phyloP scores from a whole-genome alignment of 2,888 invertebrate genomes.

The Thymelicus acteon region DNA sequence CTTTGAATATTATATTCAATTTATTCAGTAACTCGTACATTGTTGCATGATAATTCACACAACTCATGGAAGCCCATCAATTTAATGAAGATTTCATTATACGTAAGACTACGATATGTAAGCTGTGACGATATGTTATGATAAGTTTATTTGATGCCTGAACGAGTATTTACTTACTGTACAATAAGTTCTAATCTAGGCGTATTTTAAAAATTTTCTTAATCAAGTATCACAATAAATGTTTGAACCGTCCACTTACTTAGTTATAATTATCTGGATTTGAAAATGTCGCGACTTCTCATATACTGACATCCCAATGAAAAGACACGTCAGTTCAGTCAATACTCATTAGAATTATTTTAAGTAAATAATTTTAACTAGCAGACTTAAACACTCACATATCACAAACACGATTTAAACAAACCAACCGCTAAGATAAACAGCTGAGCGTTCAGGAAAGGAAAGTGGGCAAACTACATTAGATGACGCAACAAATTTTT shows the following conservation, averaged over 20 bases:
- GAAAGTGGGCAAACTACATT: conserved; percentile 32
- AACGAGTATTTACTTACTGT: too few species aligned
- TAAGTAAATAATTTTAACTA: neutral
- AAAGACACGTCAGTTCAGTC: neutral
- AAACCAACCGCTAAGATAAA: conserved; percentile 27
- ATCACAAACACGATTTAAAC: conserved; percentile 26
- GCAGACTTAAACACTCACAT: conserved; percentile 35
- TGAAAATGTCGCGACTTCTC: too few species aligned
- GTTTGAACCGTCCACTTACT: too few species aligned
- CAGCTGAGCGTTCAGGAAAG: conserved; percentile 19
- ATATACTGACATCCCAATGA: too few species aligned
- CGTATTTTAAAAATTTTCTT: too few species aligned
- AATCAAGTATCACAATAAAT: too few species aligned
- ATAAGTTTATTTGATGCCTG: neutral
- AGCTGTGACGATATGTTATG: neutral
- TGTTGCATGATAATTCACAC: neutral
- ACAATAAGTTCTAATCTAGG: too few species aligned
- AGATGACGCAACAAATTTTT: conserved; percentile 38
- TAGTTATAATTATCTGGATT: too few species aligned
- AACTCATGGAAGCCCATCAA: neutral
- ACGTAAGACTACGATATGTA: too few species aligned
- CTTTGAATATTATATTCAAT: too few species aligned
- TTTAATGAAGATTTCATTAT: neutral
- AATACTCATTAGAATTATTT: neutral
- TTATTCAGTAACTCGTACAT: too few species aligned